Evolutionary conservation across 2,113 vertebrate genomes (phyloP), one percentile per base, ranked within the genome.

Genomic region (Athene cunicularia): DNA sequence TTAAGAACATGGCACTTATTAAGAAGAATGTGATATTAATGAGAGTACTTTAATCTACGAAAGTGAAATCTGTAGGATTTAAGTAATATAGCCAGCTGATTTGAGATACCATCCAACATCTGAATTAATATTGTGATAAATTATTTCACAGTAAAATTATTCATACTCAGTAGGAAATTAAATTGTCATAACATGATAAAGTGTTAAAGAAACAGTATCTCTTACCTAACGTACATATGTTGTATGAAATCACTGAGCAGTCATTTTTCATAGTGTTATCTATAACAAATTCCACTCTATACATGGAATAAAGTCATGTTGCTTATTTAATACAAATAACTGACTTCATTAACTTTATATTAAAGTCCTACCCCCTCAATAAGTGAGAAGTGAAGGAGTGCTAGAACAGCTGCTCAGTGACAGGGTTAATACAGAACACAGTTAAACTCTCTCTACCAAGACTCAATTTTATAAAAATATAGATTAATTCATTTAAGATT

Each of bases 131-230:
- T 88, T 94, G 84, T 95, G 97, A 98, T 98, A 98, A 98, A 97
- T 97, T 98, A 98, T 97, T 98, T 97, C 95, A 93, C 82, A 97
- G 94, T 76, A 71, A 91, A 97, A 98, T 98, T 98, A 98, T 97
- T 98, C 98, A 95, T 96, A 95, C 88, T 98, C 91, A 92, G 93
- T 86, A 94, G 90, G 92, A 98, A 98, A 98, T 98, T 97, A 98
- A 98, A 97, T 97, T 97, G 97, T 97, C 98, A 97, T 91, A 96
- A 96, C 85, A 97, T 97, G 97, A 97, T 97, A 85, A 98, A 98
- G 88, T 84, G 73, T 98, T 98, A 98, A 98, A 97, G 97, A 98
- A 98, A 98, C 59, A 56, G 30, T 75, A 84, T 95, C 86, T 97
- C 53, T 92, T 90, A 97, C 97, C 96, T 96, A 85, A 12, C 93